Conservation (phyloP, 2,113 vertebrate genomes). For the Sisor rabdophorus region DNA sequence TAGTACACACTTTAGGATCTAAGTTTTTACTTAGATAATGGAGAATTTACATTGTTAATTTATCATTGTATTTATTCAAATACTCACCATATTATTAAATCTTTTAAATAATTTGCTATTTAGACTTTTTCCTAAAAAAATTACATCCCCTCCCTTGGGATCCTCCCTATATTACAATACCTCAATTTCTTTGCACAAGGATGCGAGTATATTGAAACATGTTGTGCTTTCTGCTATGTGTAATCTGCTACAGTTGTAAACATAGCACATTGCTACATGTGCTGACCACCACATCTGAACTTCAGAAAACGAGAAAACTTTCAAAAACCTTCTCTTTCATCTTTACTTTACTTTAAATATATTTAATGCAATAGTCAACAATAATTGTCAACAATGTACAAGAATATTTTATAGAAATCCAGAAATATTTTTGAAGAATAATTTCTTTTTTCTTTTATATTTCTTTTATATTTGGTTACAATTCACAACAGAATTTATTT, state of each 20-base stretch:
- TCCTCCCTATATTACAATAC: slow-evolving; percentile 3
- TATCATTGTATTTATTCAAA: background rate
- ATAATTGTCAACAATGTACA: too few species aligned
- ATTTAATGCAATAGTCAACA: too few species aligned
- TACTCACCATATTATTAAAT: too few species aligned
- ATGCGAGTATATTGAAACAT: background rate
- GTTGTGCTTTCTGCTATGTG: background rate
- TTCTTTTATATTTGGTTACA: too few species aligned
- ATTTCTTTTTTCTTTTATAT: too few species aligned
- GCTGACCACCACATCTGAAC: background rate
- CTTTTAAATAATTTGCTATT: background rate
- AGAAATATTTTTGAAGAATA: too few species aligned
- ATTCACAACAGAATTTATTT: too few species aligned
- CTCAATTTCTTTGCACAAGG: background rate
- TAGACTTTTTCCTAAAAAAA: too few species aligned
- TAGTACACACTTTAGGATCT: background rate
- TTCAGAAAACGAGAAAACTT: background rate
- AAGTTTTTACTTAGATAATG: too few species aligned
- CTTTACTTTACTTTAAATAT: background rate
- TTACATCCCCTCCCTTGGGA: background rate
- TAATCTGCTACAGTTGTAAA: background rate
- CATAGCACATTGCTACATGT: background rate
- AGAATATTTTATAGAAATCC: too few species aligned
- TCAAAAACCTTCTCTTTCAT: background rate
- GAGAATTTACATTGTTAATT: background rate